Base-by-base conservation (phyloP, 2,888 invertebrate species). In the Cephus pygmeus region DNA sequence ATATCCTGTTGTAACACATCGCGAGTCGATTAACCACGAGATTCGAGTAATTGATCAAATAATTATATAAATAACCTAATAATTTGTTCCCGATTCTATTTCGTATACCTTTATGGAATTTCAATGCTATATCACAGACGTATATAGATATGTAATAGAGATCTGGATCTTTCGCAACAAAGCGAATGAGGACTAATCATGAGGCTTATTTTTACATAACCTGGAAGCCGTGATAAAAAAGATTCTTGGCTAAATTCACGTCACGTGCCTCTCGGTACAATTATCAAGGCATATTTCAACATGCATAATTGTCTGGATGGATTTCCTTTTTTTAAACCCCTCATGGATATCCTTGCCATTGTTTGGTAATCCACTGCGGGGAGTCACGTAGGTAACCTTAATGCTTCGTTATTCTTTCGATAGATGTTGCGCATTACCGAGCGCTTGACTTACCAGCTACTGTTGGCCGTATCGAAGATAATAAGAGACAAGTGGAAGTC, bases 401-500 rank as follows among this genome's bases (percentile, higher is more conserved):
- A 56, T 9, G 23, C 56, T 23, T 56, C 2, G 23, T 6, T 56
- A 56, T 56, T 56, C 56, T 23, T 56, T 56, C 23, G 23, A 56
- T 56, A 23, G 23, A 56, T 23, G 23, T 23, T 56, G 56, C 23
- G 56, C 23, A 23, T 56, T 6, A 56, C 4, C 15, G 6, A 23
- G 56, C 23, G 23, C 56, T 9, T 56, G 23, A 81, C 75, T 81
- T 83, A 85, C 85, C 84, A 79, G 85, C 83, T 33, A 56, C 56
- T 6, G 56, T 84, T 84, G 80, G 84, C 83, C 82, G 86, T 36
- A 86, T 81, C 76, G 85, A 83, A 79, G 87, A 84, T 78, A 88
- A 80, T 79, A 88, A 81, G 77, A 88, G 85, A 80, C 85, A 85
- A 82, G 86, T 83, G 81, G 87, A 87, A 83, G 88, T 88, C 87